These are phyloP conservation scores for Sakesphorus luctuosus DNA, from an alignment of 2,113 vertebrate genomes.

Conservation along the genomic window DNA sequence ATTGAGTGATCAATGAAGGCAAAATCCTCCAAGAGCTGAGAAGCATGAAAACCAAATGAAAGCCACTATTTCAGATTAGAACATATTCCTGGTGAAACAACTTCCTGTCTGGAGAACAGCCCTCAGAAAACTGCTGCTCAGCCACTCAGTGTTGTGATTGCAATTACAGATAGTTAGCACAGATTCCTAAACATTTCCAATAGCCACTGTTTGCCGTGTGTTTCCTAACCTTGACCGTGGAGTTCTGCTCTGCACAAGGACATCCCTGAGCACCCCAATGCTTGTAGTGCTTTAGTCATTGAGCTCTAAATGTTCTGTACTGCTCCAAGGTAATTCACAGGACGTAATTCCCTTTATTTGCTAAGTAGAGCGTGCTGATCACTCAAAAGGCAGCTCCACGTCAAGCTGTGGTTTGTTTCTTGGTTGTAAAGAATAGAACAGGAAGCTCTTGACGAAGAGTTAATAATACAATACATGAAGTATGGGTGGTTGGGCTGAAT, in stretches of 20 bases:
- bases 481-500: background rate
- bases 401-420: background rate
- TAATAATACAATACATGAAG: background rate
- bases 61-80: background rate
- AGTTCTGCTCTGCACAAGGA: background rate
- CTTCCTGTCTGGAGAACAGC: background rate
- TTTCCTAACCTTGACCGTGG: background rate
- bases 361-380: background rate
- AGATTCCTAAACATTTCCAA: background rate
- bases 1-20: background rate
- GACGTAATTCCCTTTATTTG: background rate
- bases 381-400: background rate
- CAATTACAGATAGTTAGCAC: background rate
- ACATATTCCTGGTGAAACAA: background rate
- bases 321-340: background rate
- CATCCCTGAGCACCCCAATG: background rate
- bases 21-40: background rate
- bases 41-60: background rate
- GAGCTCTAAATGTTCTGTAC: background rate
- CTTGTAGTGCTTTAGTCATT: background rate
- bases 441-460: background rate
- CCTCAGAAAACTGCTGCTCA: background rate
- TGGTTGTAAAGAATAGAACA: background rate
- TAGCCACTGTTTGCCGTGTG: background rate
- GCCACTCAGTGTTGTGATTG: background rate